These are phyloP conservation scores for Saguinus midas DNA, from an alignment of 2,113 vertebrate species.

Conservation along the genomic window DNA sequence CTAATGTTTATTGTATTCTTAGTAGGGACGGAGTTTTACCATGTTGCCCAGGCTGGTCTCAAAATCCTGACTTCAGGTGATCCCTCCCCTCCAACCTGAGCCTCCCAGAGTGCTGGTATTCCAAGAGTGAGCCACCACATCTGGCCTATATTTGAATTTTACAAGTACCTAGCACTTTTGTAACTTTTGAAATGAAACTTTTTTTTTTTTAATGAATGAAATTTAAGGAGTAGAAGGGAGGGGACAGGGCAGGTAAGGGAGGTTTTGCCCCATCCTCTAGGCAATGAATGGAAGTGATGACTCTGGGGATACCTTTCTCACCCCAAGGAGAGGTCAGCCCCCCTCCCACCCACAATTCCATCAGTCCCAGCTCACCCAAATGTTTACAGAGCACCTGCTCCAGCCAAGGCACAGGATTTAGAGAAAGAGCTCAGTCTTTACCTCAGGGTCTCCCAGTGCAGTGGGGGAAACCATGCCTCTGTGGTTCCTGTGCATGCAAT, in stretches of 20 bases:
- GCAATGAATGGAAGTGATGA: not conserved
- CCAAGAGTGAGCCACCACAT: not conserved
- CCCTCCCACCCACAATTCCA: not conserved
- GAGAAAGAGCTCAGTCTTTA: not conserved
- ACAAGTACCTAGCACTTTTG: not conserved
- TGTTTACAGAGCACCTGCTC: not conserved
- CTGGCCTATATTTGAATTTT: not conserved
- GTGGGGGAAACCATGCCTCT: not conserved
- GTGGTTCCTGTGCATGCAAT: rapidly evolving
- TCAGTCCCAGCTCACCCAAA: not conserved
- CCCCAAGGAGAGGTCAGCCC: not conserved
- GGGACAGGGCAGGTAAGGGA: not conserved
- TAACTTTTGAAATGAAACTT: not conserved
- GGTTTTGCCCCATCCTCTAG: not conserved
- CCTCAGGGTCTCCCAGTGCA: not conserved
- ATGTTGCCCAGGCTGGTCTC: no score
- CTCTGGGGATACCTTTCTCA: not conserved
- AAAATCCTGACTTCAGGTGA: no score
- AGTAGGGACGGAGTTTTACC: no score
- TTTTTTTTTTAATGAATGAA: not conserved
- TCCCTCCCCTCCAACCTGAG: no score
- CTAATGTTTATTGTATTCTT: no score
- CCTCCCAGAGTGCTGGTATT: no score
- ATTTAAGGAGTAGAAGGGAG: not conserved
- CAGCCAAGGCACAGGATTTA: not conserved